phyloP scores from a whole-genome alignment of 1,140 invertebrate species.

The Drosophila melanica region DNA sequence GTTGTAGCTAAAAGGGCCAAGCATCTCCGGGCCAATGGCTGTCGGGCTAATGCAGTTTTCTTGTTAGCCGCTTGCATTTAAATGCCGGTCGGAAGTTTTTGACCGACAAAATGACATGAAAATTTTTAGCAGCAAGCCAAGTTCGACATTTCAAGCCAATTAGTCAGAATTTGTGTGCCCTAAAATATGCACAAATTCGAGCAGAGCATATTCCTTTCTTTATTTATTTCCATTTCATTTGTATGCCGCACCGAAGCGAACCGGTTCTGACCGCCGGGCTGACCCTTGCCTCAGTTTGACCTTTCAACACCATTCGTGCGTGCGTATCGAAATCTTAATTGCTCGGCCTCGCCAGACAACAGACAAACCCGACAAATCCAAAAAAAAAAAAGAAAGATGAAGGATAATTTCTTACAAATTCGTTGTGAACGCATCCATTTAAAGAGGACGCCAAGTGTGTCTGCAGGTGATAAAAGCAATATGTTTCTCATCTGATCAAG shows the following conservation, averaged over 20 bases:
- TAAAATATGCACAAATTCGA: constrained; percentile 25
- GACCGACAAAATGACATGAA: constrained; percentile 33
- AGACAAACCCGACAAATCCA: constrained; percentile 3
- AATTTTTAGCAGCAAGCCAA: constrained; percentile 24
- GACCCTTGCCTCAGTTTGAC: constrained; percentile 20
- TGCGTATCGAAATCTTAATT: constrained; percentile 62
- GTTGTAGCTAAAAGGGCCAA: constrained; percentile 11
- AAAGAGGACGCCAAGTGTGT: constrained; percentile 10
- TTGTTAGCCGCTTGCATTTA: constrained; percentile 65
- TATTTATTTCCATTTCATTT: constrained; percentile 34
- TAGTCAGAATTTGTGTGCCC: constrained; percentile 57
- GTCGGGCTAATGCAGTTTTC: constrained; percentile 63
- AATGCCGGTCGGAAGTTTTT: constrained; percentile 32
- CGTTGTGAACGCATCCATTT: constrained; percentile 6
- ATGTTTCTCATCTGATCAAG: constrained; percentile 37
- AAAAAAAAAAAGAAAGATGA: too few species aligned
- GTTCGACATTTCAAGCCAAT: constrained; percentile 40
- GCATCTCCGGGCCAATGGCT: background rate
- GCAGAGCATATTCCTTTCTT: constrained; percentile 1
- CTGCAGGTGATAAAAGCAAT: constrained; percentile 52
- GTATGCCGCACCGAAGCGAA: constrained; percentile 1
- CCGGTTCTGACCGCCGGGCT: constrained; percentile 20
- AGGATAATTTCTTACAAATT: constrained; percentile 55
- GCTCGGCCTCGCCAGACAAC: constrained; percentile 11
- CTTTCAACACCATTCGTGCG: constrained; percentile 41